phyloP scores from a whole-genome alignment of 2,888 invertebrate species.

The Morpho achilles region DNA sequence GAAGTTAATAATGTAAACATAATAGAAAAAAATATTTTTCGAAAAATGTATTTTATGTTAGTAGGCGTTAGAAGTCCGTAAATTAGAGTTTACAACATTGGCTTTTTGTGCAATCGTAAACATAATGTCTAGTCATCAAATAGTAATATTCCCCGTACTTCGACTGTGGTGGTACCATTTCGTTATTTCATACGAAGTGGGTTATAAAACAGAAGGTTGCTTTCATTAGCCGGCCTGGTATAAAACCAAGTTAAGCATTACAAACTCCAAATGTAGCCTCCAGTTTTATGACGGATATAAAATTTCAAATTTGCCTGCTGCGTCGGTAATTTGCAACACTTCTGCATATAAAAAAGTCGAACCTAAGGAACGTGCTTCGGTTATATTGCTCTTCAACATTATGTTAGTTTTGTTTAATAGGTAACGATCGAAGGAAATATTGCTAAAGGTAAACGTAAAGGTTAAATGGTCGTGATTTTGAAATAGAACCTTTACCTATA shows the following conservation, averaged over 20 bases:
- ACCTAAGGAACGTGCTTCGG: no score
- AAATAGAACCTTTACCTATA: no score
- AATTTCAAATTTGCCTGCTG: constrained; percentile 65
- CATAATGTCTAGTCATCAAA: constrained; percentile 13
- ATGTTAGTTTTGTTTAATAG: no score
- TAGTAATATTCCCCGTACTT: constrained; percentile 11
- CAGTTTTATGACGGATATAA: constrained; percentile 65
- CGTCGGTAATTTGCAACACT: constrained; percentile 8
- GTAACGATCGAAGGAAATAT: no score
- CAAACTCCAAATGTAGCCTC: constrained; percentile 58
- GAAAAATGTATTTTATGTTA: no score
- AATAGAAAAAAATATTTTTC: no score
- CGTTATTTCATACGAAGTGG: constrained; percentile 44
- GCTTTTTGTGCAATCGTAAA: constrained; percentile 12
- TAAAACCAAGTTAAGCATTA: constrained; percentile 58
- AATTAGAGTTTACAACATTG: constrained; percentile 7
- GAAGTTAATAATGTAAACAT: no score
- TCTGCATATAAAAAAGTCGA: constrained; percentile 1
- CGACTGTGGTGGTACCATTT: constrained; percentile 15
- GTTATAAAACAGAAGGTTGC: constrained; percentile 67
- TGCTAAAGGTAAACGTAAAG: no score
- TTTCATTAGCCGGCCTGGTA: constrained; percentile 60
- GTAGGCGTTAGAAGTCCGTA: neutral
- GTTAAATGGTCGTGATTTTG: no score
- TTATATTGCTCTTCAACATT: no score